phyloP scores from a whole-genome alignment of 1,140 invertebrate species.

The Dreissena polymorpha region DNA sequence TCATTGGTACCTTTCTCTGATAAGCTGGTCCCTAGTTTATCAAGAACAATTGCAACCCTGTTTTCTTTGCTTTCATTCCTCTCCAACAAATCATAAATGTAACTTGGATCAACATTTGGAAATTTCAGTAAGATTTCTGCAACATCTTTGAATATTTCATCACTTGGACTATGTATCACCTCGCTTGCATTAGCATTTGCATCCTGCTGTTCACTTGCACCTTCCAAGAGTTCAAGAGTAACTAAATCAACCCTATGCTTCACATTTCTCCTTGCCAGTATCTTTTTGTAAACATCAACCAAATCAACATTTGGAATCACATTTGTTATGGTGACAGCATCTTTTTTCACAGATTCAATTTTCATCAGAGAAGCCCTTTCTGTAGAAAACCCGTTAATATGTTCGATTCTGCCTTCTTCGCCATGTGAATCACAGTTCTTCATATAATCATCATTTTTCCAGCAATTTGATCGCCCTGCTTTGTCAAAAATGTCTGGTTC shows the following conservation, averaged over 20 bases:
- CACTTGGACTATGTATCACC: constrained; percentile 7
- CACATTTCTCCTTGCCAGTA: constrained; percentile 60
- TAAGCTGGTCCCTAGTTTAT: constrained; percentile 52
- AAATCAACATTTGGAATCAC: constrained; percentile 63
- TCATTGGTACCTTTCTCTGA: constrained; percentile 48
- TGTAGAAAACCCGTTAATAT: neutral
- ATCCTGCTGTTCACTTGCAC: constrained; percentile 16
- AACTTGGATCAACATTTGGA: constrained; percentile 54
- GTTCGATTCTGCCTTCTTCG: neutral
- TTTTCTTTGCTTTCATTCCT: constrained; percentile 44
- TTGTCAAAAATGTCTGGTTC: neutral
- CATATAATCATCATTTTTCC: too few species aligned
- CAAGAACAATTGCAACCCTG: constrained; percentile 57
- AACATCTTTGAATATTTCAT: constrained; percentile 66
- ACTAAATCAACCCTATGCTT: constrained; percentile 70
- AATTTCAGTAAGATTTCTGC: constrained; percentile 53
- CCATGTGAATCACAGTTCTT: neutral
- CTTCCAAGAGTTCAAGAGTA: constrained; percentile 64
- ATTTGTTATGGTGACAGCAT: constrained; percentile 65
- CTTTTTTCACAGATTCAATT: constrained; percentile 64
- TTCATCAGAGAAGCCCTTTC: constrained; percentile 41
- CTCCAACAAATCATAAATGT: constrained; percentile 61
- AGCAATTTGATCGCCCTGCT: too few species aligned
- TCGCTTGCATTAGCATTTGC: constrained; percentile 18
- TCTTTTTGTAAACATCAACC: constrained; percentile 61